A percentile compares a stretch with the other conserved stretches of the same genome.
Evolutionary conservation across 1,140 invertebrate genomes (phyloP).

Genomic region (Drosophila prosaltans): DNA sequence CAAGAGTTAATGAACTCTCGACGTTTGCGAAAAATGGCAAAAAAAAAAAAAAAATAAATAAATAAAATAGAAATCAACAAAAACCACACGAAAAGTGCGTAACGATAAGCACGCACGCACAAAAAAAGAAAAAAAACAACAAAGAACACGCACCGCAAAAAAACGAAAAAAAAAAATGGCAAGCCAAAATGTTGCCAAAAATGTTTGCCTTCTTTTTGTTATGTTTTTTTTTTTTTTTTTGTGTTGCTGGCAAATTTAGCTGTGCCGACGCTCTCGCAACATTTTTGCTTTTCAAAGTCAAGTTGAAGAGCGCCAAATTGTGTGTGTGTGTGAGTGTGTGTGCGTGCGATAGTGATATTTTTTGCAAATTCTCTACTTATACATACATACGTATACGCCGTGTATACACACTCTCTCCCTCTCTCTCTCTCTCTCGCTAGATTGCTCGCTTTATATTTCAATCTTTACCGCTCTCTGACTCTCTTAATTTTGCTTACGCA

Average conservation of each 20-base stretch:
- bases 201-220: slow-evolving; percentile 30
- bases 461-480: slow-evolving; percentile 24
- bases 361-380: slow-evolving; percentile 43
- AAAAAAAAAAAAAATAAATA: slow-evolving; percentile 18
- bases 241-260: slow-evolving; percentile 16
- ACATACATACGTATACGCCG: not conserved
- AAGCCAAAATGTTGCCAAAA: slow-evolving; percentile 68
- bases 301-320: slow-evolving; percentile 69
- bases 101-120: slow-evolving; percentile 41
- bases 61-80: not conserved
- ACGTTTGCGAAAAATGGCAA: slow-evolving; percentile 26
- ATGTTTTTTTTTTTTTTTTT: slow-evolving; percentile 18
- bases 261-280: slow-evolving; percentile 53
- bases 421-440: slow-evolving; percentile 3
- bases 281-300: slow-evolving; percentile 73
- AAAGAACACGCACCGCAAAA: slow-evolving; percentile 30
- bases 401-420: slow-evolving; percentile 13
- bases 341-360: slow-evolving; percentile 30
- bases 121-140: slow-evolving; percentile 24
- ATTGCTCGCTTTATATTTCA: slow-evolving; percentile 7
- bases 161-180: slow-evolving; percentile 29
- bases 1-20: slow-evolving; percentile 69
- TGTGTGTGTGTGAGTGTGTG: slow-evolving; percentile 12
- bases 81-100: slow-evolving; percentile 31
- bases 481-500: slow-evolving; percentile 55